A percentile compares a stretch with the other conserved stretches of the same genome.
Conservation (phyloP, 2,797 vertebrate species). For the Linurgus olivaceus region DNA sequence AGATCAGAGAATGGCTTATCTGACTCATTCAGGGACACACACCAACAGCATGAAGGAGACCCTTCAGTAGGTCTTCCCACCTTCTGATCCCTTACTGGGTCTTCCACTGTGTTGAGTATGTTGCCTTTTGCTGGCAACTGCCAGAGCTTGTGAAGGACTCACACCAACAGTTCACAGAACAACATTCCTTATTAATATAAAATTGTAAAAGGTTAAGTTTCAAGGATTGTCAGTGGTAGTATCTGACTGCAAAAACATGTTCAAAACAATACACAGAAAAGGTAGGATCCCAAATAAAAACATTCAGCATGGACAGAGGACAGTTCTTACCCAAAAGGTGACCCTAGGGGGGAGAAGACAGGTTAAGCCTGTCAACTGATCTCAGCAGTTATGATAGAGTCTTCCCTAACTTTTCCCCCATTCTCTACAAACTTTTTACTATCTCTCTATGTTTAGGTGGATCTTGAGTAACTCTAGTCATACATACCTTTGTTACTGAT, state of each 20-base stretch:
- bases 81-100: background rate
- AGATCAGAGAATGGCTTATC: fast-evolving
- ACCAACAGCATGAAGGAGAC: background rate
- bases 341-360: background rate
- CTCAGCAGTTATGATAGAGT: background rate
- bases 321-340: fast-evolving
- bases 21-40: background rate
- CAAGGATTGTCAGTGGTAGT: background rate
- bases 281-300: background rate
- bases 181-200: background rate
- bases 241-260: background rate
- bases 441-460: background rate
- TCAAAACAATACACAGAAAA: background rate
- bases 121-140: fast-evolving
- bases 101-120: fast-evolving
- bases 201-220: background rate
- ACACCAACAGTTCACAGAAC: background rate
- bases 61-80: background rate
- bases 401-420: background rate
- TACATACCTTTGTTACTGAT: background rate
- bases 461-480: background rate
- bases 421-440: background rate
- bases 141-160: background rate
- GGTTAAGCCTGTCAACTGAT: fast-evolving
- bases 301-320: background rate